Conservation (phyloP, 2,113 vertebrate genomes). For the Pterophyllum scalare region DNA sequence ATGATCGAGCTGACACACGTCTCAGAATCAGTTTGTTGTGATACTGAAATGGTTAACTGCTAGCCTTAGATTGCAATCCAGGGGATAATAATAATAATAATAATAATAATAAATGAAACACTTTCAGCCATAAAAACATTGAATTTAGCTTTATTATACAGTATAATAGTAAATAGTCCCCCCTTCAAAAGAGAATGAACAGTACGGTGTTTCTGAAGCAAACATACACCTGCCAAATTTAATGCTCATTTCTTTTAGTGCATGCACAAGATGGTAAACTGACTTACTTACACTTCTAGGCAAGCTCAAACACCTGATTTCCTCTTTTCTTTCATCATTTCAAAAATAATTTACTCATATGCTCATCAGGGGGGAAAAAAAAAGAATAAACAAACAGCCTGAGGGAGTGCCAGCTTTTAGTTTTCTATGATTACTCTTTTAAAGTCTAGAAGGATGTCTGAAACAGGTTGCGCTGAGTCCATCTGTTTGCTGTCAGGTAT, state of each 20-base stretch:
- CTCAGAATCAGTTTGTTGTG: neutral
- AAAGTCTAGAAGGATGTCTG: constrained; percentile 38
- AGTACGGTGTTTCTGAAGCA: neutral
- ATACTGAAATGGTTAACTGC: neutral
- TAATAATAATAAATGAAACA: neutral
- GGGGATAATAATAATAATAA: neutral
- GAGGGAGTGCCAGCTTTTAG: constrained; percentile 30
- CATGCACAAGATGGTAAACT: neutral
- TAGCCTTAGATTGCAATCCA: neutral
- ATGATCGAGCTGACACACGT: neutral
- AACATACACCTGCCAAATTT: constrained; percentile 13
- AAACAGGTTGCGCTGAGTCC: constrained; percentile 55
- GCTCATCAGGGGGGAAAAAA: accelerated
- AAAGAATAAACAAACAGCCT: constrained; percentile 19
- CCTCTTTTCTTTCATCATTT: constrained; percentile 37
- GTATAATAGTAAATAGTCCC: neutral
- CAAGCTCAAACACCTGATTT: constrained; percentile 45
- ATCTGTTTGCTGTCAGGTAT: constrained; percentile 72
- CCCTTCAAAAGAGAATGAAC: neutral
- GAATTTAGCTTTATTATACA: neutral
- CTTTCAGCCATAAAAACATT: neutral
- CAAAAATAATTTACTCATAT: constrained; percentile 30
- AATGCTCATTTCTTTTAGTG: constrained; percentile 14
- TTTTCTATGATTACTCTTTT: constrained; percentile 55
- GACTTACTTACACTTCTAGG: constrained; percentile 4